Evolutionary conservation across 2,113 vertebrate genomes (phyloP).

Genomic region (Willisornis vidua): DNA sequence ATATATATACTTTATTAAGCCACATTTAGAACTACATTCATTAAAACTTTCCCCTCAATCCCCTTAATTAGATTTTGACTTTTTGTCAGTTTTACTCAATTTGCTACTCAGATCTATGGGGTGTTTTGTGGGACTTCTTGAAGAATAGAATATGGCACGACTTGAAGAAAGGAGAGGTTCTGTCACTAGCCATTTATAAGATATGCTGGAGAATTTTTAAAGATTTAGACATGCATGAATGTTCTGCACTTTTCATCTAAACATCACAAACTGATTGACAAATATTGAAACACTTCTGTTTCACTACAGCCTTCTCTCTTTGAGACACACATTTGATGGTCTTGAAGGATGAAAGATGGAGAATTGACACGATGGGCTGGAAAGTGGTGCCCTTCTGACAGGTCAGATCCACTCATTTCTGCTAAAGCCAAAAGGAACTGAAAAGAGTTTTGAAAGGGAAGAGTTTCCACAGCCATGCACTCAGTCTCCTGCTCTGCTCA

Average conservation of each 20-base stretch:
- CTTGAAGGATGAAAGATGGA: not conserved
- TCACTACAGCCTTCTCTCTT: not conserved
- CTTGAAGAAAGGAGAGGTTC: not conserved
- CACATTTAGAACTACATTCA: not conserved
- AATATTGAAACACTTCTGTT: not conserved
- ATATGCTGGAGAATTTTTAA: not conserved
- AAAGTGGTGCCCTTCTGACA: not conserved
- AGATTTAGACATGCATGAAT: not conserved
- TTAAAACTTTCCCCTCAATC: not conserved
- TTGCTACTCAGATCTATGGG: not conserved
- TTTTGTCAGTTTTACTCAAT: not conserved
- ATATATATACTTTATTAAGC: not conserved
- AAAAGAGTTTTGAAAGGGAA: not conserved
- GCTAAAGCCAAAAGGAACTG: not conserved
- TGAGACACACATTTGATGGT: rapidly evolving
- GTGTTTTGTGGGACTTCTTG: not conserved
- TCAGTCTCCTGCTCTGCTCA: not conserved
- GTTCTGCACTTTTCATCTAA: not conserved
- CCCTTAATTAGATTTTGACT: not conserved
- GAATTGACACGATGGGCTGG: not conserved
- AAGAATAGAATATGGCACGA: not conserved
- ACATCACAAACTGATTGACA: not conserved
- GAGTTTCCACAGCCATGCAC: not conserved
- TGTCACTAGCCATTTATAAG: not conserved
- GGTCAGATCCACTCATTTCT: not conserved